These are phyloP conservation scores for Drosophila emarginata DNA, from an alignment of 2,888 invertebrate genomes.

Conservation along the genomic window DNA sequence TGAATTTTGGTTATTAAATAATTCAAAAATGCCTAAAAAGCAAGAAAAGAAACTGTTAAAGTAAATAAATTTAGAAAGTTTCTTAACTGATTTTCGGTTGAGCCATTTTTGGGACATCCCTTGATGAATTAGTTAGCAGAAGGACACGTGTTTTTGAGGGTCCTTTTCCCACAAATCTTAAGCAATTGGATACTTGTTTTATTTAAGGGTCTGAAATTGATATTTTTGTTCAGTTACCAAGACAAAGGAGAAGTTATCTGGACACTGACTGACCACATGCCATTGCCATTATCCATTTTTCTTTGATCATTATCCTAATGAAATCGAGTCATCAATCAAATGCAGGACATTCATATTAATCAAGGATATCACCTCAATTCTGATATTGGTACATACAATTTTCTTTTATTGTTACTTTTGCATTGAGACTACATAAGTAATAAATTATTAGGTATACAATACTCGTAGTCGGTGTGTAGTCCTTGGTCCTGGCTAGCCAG, in stretches of 20 bases:
- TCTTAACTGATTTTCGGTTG: background rate
- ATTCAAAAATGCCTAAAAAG: too few species aligned
- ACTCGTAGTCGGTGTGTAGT: constrained; percentile 18
- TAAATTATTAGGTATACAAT: constrained; percentile 13
- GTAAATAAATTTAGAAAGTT: background rate
- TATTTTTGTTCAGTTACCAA: constrained; percentile 24
- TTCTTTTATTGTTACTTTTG: constrained; percentile 24
- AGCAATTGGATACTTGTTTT: constrained; percentile 2
- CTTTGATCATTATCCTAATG: constrained; percentile 45
- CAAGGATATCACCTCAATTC: constrained; percentile 12
- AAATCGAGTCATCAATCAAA: constrained; percentile 58
- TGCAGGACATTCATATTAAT: constrained; percentile 15
- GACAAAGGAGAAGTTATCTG: background rate
- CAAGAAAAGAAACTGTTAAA: background rate
- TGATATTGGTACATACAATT: constrained; percentile 24
- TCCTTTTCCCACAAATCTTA: background rate
- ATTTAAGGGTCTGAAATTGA: constrained; percentile 19
- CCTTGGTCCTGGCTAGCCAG: constrained; percentile 31
- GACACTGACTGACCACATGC: constrained; percentile 9
- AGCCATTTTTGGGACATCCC: background rate
- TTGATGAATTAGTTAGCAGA: background rate
- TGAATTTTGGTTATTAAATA: too few species aligned
- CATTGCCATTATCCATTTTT: background rate
- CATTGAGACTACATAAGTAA: constrained; percentile 18
- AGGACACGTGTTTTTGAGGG: background rate